Conservation (phyloP, 1,140 invertebrate genomes). For the Aculops lycopersici region DNA sequence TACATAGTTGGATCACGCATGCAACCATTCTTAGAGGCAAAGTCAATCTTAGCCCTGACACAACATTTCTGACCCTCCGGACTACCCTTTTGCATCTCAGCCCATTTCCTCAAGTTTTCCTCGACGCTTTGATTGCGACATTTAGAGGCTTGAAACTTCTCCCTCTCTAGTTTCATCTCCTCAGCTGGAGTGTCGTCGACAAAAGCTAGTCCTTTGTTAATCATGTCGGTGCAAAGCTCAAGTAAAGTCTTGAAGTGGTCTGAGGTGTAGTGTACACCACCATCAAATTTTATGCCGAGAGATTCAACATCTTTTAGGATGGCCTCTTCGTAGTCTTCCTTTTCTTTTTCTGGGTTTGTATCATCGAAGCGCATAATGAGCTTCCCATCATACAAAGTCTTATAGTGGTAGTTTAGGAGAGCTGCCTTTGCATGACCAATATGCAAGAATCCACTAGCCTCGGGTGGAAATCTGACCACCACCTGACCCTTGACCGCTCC, state of each 20-base stretch:
- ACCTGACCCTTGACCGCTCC: conserved; percentile 82
- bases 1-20: conserved; percentile 97
- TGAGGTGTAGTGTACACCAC: conserved; percentile 77
- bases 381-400: conserved; percentile 62
- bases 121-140: conserved; percentile 50
- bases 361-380: conserved; percentile 98
- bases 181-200: conserved; percentile 83
- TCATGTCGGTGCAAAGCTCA: conserved; percentile 49
- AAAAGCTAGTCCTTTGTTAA: conserved; percentile 63
- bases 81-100: conserved; percentile 69
- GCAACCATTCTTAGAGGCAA: conserved; percentile 79
- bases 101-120: conserved; percentile 62
- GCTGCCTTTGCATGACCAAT: conserved; percentile 98
- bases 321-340: conserved; percentile 80
- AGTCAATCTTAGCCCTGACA: conserved; percentile 88
- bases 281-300: conserved; percentile 63
- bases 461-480: conserved; percentile 79
- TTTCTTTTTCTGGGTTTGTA: conserved; percentile 96
- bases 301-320: conserved; percentile 76
- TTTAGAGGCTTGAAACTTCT: conserved; percentile 48
- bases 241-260: conserved; percentile 82
- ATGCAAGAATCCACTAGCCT: conserved; percentile 85
- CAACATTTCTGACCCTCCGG: conserved; percentile 47
- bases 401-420: conserved; percentile 86
- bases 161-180: conserved; percentile 71